Conservation (phyloP, 2,797 vertebrate genomes). For the Pangasius mekongensis region DNA sequence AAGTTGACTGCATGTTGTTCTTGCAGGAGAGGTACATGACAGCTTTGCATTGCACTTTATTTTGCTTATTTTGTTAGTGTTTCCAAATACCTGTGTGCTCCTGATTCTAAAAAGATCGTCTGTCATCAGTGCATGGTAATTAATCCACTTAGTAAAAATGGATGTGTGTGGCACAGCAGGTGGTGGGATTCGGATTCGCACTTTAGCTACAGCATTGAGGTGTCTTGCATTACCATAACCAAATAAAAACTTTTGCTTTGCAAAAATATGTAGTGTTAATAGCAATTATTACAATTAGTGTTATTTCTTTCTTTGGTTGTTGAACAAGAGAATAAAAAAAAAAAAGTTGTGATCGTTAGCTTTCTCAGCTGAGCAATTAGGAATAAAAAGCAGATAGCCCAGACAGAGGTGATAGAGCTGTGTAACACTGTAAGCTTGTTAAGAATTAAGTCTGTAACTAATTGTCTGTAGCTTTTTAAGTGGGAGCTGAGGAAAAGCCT, state of each 20-base stretch:
- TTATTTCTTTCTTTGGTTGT: background rate
- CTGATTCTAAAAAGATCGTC: background rate
- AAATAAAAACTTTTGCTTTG: background rate
- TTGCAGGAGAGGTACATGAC: background rate
- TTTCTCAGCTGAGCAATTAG: background rate
- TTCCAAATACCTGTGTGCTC: background rate
- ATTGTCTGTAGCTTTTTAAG: background rate
- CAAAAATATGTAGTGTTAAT: background rate
- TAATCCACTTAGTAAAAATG: background rate
- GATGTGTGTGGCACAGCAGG: background rate
- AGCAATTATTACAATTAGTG: background rate
- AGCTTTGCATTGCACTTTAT: background rate
- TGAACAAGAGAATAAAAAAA: background rate
- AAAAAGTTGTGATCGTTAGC: background rate
- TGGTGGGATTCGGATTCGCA: background rate
- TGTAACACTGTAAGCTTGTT: background rate
- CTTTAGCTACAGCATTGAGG: background rate
- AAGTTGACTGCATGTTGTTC: background rate
- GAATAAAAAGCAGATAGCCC: background rate
- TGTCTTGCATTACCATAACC: background rate
- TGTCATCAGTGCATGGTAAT: background rate
- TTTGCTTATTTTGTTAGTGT: background rate
- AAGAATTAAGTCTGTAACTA: background rate
- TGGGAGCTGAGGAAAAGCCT: background rate
- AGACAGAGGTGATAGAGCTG: background rate